phyloP scores from a whole-genome alignment of 1,140 invertebrate species.

The Acyrthosiphon pisum region DNA sequence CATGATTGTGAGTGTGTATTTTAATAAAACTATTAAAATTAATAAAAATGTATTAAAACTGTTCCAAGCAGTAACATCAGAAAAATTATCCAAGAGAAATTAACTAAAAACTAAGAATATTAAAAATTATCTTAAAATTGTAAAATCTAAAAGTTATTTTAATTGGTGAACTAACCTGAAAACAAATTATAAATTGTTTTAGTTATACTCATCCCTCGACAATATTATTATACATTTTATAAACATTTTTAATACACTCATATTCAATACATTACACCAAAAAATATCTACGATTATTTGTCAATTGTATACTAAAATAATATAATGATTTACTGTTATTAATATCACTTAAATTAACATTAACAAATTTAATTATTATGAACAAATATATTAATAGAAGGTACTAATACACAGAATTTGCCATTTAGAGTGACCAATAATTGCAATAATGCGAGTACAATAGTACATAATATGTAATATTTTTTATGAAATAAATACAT shows the following conservation, averaged over 20 bases:
- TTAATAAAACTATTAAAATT: background rate
- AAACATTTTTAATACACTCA: background rate
- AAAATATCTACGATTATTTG: background rate
- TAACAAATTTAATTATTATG: background rate
- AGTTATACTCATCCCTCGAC: background rate
- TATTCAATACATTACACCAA: background rate
- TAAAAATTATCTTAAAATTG: background rate
- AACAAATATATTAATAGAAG: background rate
- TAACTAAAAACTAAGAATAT: too few species aligned
- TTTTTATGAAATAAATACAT: background rate
- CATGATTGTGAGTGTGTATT: background rate
- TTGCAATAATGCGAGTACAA: background rate
- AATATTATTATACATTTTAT: background rate
- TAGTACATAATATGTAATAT: too few species aligned
- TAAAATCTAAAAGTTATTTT: background rate
- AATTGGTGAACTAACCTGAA: background rate
- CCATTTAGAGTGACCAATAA: background rate
- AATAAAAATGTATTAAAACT: background rate
- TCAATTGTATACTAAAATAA: background rate
- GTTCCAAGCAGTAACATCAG: background rate
- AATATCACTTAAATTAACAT: background rate
- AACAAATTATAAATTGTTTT: background rate
- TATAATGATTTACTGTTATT: too few species aligned
- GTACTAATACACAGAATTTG: background rate
- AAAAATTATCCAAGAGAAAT: background rate